Conservation (phyloP, 2,888 invertebrate species). For the Pseudolycoriella hygida region DNA sequence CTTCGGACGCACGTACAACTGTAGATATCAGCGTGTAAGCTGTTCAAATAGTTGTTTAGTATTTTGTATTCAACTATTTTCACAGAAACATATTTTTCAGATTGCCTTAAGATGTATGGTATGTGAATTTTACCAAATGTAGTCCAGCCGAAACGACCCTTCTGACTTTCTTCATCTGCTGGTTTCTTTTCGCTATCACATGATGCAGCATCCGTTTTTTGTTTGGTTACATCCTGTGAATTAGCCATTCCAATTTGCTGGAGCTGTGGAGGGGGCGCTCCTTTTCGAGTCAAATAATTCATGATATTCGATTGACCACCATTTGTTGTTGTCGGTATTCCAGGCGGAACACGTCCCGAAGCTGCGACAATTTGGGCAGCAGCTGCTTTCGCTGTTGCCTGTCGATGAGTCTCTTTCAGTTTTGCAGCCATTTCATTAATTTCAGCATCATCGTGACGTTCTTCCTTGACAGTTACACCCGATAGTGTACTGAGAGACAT, state of each 20-base stretch:
- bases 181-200: constrained; percentile 27
- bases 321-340: constrained; percentile 3
- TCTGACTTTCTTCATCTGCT: constrained; percentile 55
- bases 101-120: constrained; percentile 71
- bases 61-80: constrained; percentile 85
- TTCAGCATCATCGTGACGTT: constrained; percentile 54
- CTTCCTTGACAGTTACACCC: not conserved
- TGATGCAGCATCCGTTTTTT: constrained; percentile 21
- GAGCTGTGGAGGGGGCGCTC: not conserved
- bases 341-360: not conserved
- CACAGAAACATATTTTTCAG: constrained; percentile 82
- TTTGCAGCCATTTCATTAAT: constrained; percentile 73
- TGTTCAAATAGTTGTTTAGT: constrained; percentile 73
- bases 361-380: constrained; percentile 16
- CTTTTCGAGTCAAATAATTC: constrained; percentile 36
- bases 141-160: constrained; percentile 82
- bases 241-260: too few relatives aligned
- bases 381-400: constrained; percentile 32
- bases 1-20: constrained; percentile 83
- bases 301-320: constrained; percentile 36
- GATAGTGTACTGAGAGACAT: not conserved
- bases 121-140: constrained; percentile 70
- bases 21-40: constrained; percentile 76
- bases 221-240: too few relatives aligned
- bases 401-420: constrained; percentile 69